These are phyloP conservation scores for Geotria australis DNA, from an alignment of 2,797 vertebrate genomes.

Conservation along the genomic window DNA sequence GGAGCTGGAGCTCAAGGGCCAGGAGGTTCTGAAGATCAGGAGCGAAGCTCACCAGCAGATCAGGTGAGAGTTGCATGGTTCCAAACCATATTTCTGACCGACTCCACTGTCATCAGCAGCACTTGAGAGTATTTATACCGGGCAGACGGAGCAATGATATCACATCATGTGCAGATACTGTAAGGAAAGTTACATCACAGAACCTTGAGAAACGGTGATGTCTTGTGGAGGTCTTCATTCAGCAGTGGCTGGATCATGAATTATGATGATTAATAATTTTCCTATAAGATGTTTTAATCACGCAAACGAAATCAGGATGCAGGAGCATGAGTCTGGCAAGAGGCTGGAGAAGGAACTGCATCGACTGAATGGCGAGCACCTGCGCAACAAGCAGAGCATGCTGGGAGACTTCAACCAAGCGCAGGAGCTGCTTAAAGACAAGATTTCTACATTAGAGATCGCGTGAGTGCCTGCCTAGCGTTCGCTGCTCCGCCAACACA, in stretches of 20 bases:
- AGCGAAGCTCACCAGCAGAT: constrained; percentile 91
- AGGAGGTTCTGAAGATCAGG: constrained; percentile 83
- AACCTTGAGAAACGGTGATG: too few species aligned
- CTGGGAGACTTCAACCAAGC: constrained; percentile 93
- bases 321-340: constrained; percentile 85
- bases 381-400: constrained; percentile 82
- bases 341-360: constrained; percentile 56
- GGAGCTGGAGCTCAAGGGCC: constrained; percentile 80
- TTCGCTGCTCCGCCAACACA: too few species aligned
- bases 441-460: constrained; percentile 84
- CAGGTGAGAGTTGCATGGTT: constrained; percentile 18
- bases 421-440: constrained; percentile 90
- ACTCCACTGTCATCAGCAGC: too few species aligned
- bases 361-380: constrained; percentile 46
- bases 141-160: too few species aligned
- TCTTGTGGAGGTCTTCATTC: too few species aligned
- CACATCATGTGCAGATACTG: too few species aligned
- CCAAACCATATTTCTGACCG: neutral
- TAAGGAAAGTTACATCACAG: too few species aligned
- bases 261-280: too few species aligned
- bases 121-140: too few species aligned
- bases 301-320: constrained; percentile 24
- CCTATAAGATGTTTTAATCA: too few species aligned
- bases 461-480: constrained; percentile 31
- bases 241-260: too few species aligned